Evolutionary conservation across 2,113 vertebrate species (phyloP), one percentile per base, ranked within the genome.

Genomic region (Eurypyga helias): DNA sequence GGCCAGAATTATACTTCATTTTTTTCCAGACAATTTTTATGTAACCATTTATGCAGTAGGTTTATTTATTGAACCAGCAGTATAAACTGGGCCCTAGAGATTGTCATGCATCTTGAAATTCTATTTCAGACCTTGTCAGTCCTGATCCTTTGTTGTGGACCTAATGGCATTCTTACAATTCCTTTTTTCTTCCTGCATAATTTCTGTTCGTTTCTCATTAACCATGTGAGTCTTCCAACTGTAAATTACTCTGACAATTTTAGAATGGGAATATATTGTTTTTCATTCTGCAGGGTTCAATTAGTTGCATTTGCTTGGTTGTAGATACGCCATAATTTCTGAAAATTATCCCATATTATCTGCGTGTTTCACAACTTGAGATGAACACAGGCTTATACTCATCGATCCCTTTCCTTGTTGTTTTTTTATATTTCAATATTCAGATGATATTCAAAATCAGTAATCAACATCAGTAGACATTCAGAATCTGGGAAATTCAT

Each of bases 291-390:
- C 41, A 21, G 1, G 1, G 14, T 65, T 80, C 71, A 80, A 9
- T 83, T 34, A 36, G 10, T 33, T 54, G 3, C 16, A 12, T 51
- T 91, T 3, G 0, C 17, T n/a, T 78, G 10, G 5, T 14, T n/a
- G 10, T 7, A 55, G 33, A 36, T 64, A 65, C 21, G 25, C 11
- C 19, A 26, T 26, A 41, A 62, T 36, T 12, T 62, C 83, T 33
- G 13, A 65, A 83, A 81, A 73, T 28, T 0, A 19, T 57, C 58
- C 31, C 11, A 16, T 0, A 0, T 7, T 33, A 9, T 29, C 48
- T 57, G 14, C 52, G 24, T 12, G 10, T 84, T 84, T 94, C 58
- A 25, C 43, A 65, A 13, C 13, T 24, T 28, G 43, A 67, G 17
- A 3, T 28, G 43, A 79, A 14, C 41, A 45, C n/a, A 36, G 13